phyloP scores from a whole-genome alignment of 2,888 invertebrate species.

The Trisateles emortualis region DNA sequence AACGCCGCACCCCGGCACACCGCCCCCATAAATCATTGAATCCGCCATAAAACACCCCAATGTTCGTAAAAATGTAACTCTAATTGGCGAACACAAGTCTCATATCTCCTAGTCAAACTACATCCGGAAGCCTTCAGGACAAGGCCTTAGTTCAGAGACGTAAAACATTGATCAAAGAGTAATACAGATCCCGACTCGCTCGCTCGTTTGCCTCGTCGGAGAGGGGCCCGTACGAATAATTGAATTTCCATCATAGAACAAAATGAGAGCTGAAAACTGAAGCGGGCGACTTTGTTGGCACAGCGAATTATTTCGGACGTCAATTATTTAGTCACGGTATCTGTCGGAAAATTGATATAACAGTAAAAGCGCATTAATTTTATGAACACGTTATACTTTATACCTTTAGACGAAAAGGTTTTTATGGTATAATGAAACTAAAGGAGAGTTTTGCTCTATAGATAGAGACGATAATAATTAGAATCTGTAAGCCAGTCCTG shows the following conservation, averaged over 20 bases:
- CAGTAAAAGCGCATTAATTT: conserved; percentile 59
- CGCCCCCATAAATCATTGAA: conserved; percentile 87
- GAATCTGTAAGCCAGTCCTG: no score
- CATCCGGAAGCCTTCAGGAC: conserved; percentile 63
- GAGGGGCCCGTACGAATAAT: conserved; percentile 81
- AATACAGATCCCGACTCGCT: conserved; percentile 69
- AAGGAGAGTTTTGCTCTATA: not conserved
- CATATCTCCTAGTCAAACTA: conserved; percentile 76
- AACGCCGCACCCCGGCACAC: conserved; percentile 76
- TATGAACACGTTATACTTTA: conserved; percentile 33
- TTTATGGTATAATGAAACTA: conserved; percentile 16
- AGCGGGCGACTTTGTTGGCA: conserved; percentile 83
- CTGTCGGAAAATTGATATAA: conserved; percentile 70
- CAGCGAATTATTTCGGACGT: conserved; percentile 82
- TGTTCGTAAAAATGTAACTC: conserved; percentile 85
- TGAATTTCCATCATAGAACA: conserved; percentile 85
- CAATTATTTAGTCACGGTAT: conserved; percentile 81
- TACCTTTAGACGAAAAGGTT: conserved; percentile 27
- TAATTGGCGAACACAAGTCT: conserved; percentile 83
- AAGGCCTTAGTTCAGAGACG: conserved; percentile 68
- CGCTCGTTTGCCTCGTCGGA: conserved; percentile 62
- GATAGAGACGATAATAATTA: not conserved
- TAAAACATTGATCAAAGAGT: conserved; percentile 81
- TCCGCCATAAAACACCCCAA: conserved; percentile 85
- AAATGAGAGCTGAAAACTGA: conserved; percentile 85